Conservation (phyloP, 2,888 invertebrate species). For the Morinoia aosen region DNA sequence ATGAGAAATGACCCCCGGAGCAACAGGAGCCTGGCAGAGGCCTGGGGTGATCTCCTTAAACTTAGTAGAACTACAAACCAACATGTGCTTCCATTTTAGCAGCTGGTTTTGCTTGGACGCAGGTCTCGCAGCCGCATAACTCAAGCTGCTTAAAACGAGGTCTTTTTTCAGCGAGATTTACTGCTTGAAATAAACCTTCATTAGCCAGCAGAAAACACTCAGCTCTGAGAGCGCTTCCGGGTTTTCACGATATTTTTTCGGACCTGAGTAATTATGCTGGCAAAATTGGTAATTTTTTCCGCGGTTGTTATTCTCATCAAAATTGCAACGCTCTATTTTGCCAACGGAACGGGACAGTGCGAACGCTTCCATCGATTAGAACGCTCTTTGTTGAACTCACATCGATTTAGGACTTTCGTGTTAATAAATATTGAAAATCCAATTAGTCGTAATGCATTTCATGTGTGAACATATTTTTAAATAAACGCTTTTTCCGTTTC, state of each 20-base stretch:
- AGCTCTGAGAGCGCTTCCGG: not conserved
- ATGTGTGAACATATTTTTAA: too few relatives aligned
- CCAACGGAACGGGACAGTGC: too few relatives aligned
- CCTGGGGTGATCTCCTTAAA: too few relatives aligned
- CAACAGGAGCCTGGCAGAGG: too few relatives aligned
- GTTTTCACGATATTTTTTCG: not conserved
- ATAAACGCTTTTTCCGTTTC: too few relatives aligned
- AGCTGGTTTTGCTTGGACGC: not conserved
- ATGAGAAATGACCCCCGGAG: too few relatives aligned
- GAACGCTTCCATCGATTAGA: too few relatives aligned
- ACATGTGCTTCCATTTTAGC: not conserved
- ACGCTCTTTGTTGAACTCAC: too few relatives aligned
- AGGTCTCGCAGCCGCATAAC: not conserved
- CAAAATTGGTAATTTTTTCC: not conserved
- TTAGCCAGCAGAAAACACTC: not conserved
- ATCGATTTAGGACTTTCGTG: too few relatives aligned
- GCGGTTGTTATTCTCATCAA: not conserved
- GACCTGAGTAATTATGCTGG: not conserved
- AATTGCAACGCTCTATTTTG: not conserved
- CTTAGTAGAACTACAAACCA: too few relatives aligned
- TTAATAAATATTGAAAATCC: too few relatives aligned
- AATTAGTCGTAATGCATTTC: too few relatives aligned
- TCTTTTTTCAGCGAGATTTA: not conserved
- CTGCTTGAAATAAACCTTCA: not conserved
- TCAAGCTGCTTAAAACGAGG: not conserved